A percentile compares a stretch with the other conserved stretches of the same genome.
Conservation (phyloP, 2,113 vertebrate genomes). For the Oncorhynchus clarkii region DNA sequence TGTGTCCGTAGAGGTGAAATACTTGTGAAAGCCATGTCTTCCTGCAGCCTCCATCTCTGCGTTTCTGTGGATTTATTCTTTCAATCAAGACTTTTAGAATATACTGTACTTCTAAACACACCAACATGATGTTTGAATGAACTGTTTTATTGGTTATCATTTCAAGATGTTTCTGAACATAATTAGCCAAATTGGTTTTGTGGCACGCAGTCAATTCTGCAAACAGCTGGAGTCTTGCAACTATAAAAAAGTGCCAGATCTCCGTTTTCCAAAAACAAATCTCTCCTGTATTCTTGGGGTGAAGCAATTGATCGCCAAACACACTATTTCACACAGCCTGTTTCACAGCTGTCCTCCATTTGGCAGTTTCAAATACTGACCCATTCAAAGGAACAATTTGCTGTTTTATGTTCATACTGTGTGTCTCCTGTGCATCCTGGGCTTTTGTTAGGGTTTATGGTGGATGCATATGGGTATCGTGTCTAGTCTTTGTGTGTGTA, state of each 20-base stretch:
- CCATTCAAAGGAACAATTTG: background rate
- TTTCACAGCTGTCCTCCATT: slow-evolving; percentile 1
- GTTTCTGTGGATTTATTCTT: background rate
- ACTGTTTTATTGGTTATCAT: slow-evolving; percentile 1
- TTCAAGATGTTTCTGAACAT: background rate
- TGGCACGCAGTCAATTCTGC: background rate
- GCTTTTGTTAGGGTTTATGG: background rate
- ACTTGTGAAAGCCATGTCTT: background rate
- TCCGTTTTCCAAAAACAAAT: background rate
- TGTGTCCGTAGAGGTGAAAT: background rate
- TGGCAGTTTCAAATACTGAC: background rate
- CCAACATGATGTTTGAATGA: background rate
- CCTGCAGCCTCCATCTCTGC: background rate
- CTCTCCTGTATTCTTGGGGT: background rate
- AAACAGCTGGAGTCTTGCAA: background rate
- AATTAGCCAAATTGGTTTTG: slow-evolving; percentile 1
- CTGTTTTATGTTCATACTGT: background rate
- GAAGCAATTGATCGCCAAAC: background rate
- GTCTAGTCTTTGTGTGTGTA: background rate
- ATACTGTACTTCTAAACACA: background rate
- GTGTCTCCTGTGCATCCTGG: background rate
- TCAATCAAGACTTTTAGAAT: background rate
- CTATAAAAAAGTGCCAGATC: background rate
- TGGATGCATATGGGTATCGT: background rate
- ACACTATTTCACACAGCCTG: background rate